A percentile compares a stretch with the other conserved stretches of the same genome.
These are phyloP conservation scores for Eulithis testata DNA, from an alignment of 2,888 invertebrate genomes.

Conservation along the genomic window DNA sequence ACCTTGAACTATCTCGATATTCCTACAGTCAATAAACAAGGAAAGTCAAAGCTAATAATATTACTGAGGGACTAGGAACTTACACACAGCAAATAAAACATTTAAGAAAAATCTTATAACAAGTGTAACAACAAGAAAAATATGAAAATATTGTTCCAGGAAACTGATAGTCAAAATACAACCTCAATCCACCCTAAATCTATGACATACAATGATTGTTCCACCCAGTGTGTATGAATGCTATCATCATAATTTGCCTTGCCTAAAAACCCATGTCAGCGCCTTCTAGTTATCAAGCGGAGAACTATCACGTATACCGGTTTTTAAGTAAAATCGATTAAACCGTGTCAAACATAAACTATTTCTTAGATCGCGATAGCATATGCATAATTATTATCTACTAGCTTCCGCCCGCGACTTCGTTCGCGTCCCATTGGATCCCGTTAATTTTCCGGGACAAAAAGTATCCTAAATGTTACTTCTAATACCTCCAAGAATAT, in stretches of 20 bases:
- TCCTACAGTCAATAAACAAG: constrained; percentile 11
- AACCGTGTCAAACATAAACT: neutral
- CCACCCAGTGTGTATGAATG: too few relatives aligned
- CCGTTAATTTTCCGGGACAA: too few relatives aligned
- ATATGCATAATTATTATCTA: neutral
- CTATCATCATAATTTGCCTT: too few relatives aligned
- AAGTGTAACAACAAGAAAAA: neutral
- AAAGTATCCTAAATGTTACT: too few relatives aligned
- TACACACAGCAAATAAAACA: neutral
- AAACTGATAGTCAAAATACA: too few relatives aligned
- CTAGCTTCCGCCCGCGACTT: too few relatives aligned
- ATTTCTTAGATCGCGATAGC: neutral
- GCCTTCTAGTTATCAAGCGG: neutral
- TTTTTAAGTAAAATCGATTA: neutral
- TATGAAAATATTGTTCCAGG: neutral
- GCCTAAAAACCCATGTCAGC: neutral
- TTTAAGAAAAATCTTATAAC: neutral
- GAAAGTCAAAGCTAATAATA: constrained; percentile 6
- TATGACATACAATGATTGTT: too few relatives aligned
- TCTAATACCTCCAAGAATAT: too few relatives aligned
- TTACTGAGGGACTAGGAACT: constrained; percentile 1
- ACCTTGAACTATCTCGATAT: constrained; percentile 5
- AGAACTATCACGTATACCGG: too few relatives aligned
- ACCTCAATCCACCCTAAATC: too few relatives aligned
- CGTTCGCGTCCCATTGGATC: too few relatives aligned